Base-by-base conservation (phyloP, 2,113 vertebrate genomes). In the Oryzias woworae region DNA sequence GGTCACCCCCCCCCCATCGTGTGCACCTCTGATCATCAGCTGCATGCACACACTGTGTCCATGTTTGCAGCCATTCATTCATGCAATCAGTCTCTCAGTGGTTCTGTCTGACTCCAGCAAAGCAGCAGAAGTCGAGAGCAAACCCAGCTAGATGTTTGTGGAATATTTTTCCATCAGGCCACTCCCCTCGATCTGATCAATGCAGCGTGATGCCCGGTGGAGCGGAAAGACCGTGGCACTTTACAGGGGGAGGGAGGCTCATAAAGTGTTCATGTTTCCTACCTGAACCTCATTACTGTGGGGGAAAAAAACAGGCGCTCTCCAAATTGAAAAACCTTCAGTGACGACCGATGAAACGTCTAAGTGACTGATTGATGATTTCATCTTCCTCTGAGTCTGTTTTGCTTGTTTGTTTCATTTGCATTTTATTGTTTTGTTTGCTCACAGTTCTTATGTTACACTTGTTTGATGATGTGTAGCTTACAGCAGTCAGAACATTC, bases 331-430 rank as follows among this genome's bases (percentile, higher is more conserved):
- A 23, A 2, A 7, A 22, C 22, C 6, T 12, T 36, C 36, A 36
- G 5, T 6, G 7, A 28, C 26, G 1, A 36, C 0, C 36, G 10
- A 10, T n/a, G 14, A 31, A 43, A 57, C 47, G 26, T 66, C 65
- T 58, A 81, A 65, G 78, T 85, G 78, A 87, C 86, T 66, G 86
- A 85, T 86, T 73, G 13, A 79, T 82, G 83, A 82, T 85, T 89
- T 76, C 55, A 73, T 70, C 83, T 90, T 91, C 85, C 86, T 88
- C 84, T 80, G 78, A 89, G 78, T 88, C 81, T 89, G 85, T 88
- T 83, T 53, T 76, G 84, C 82, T 85, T 84, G 82, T 77, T 83
- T 82, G 4, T 36, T 49, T 47, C 24, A 31, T 45, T 66, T 66
- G 56, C 57, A 61, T 67, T 83, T 80, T 66, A 12, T 49, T n/a